Base-by-base conservation (phyloP, 2,797 vertebrate genomes). In the Pyrocephalus nanus region DNA sequence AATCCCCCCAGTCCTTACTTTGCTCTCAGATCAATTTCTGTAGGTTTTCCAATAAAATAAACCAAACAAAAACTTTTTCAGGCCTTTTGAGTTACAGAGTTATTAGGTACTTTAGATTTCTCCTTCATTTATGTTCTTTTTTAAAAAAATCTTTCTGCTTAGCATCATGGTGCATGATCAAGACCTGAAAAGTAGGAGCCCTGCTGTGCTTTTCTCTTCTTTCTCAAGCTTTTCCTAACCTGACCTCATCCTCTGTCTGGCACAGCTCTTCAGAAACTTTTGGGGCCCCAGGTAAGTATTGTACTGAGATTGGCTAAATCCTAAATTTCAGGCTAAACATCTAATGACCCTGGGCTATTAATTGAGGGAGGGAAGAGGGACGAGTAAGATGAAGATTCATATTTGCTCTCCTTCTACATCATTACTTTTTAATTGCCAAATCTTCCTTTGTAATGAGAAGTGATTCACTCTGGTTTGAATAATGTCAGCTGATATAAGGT, bases 11-110 rank as follows among this genome's bases (percentile, higher is more conserved):
- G 21, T 14, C 86, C 57, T 70, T 69, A 50, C 84, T 77, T 87
- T 93, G 36, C 62, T 83, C 57, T 95, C 69, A 42, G 64, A 88
- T 81, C 81, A 34, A 15, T 97, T 79, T 94, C 83, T 48, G 36
- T 75, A 38, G 42, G 12, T 26, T 91, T 96, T 80, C 85, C 60
- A 60, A 6, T 54, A 82, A 67, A 92, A 73, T 21, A 70, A 81
- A 32, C n/a, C 72, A 58, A 80, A 51, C 53, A 69, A 70, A 55
- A 80, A 4, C n/a, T 45, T 47, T 6, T 13, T 22, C 47, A 54
- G 71, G 13, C 48, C 48, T 85, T 38, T 71, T 71, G 54, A 92
- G 83, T 73, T 29, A 21, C 48, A 23, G 47, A 78, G 27, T n/a
- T 82, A 54, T 57, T n/a, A 64, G 27, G 32, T 32, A 57, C 25